Conservation (phyloP, 2,888 invertebrate species). For the Elysia crispata region DNA sequence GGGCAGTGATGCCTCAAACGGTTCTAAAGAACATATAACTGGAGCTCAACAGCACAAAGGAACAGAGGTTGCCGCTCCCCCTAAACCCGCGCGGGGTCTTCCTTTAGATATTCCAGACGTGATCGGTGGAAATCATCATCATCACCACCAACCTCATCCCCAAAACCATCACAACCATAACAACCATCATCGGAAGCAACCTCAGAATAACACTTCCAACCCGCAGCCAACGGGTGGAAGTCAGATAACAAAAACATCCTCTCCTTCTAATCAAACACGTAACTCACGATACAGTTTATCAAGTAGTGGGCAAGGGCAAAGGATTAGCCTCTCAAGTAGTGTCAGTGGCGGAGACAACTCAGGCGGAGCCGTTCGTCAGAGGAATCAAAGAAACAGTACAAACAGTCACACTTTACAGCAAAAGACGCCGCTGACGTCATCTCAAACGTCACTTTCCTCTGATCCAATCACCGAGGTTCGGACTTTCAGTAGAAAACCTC, state of each 20-base stretch:
- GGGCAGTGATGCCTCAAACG: conserved; percentile 2
- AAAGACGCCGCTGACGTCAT: too few species aligned
- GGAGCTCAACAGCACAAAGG: background rate
- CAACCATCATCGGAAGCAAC: background rate
- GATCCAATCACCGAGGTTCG: conserved; percentile 1
- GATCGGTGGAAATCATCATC: background rate
- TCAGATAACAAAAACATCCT: too few species aligned
- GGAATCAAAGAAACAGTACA: background rate
- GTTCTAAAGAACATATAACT: background rate
- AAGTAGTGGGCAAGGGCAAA: background rate
- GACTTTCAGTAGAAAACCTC: background rate
- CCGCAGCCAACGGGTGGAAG: too few species aligned
- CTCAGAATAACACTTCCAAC: too few species aligned
- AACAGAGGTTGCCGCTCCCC: background rate
- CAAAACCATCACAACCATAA: too few species aligned
- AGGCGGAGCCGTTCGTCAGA: background rate
- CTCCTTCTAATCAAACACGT: too few species aligned
- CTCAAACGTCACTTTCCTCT: background rate
- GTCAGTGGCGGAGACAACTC: too few species aligned
- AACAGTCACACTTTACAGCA: background rate
- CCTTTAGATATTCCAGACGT: background rate
- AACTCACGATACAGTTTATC: background rate
- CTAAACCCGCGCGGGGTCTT: conserved; percentile 12
- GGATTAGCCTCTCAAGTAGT: too few species aligned
- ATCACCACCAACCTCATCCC: too few species aligned